Evolutionary conservation across 2,888 invertebrate species (phyloP).

Genomic region (Epistrophe grossulariae): DNA sequence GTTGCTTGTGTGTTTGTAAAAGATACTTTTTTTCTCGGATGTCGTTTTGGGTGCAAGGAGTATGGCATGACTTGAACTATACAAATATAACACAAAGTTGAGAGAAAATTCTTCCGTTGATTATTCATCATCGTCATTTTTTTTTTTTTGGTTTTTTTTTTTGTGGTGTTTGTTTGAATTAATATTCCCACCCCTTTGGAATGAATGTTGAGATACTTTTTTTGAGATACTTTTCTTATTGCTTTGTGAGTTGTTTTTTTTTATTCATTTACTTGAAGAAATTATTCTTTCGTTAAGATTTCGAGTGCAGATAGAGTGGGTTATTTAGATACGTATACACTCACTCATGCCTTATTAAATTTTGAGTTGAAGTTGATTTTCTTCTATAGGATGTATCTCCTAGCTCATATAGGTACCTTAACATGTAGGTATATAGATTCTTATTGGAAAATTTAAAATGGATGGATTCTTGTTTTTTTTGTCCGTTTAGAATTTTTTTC

Average conservation of each 20-base stretch:
- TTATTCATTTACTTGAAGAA: constrained; percentile 62
- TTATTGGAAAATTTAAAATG: constrained; percentile 61
- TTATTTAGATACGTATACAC: background rate
- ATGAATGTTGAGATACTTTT: constrained; percentile 43
- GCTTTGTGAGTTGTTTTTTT: constrained; percentile 23
- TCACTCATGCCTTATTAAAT: constrained; percentile 32
- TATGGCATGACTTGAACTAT: constrained; percentile 74
- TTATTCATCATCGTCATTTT: constrained; percentile 68
- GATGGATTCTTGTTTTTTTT: constrained; percentile 37
- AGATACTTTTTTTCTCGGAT: constrained; percentile 44
- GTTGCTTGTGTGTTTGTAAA: constrained; percentile 29
- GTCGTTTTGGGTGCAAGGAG: constrained; percentile 68
- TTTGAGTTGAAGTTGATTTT: constrained; percentile 48
- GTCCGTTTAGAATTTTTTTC: background rate
- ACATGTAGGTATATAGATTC: background rate
- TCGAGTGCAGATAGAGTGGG: constrained; percentile 42
- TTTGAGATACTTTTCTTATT: constrained; percentile 70
- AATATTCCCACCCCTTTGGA: constrained; percentile 72
- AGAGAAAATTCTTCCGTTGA: constrained; percentile 60
- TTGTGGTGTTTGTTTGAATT: constrained; percentile 53
- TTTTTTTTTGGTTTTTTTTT: constrained; percentile 5
- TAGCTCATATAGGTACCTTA: background rate
- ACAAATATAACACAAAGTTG: constrained; percentile 41
- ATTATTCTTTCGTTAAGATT: constrained; percentile 70
- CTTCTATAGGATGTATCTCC: background rate